A percentile compares a stretch with the other conserved stretches of the same genome.
Conservation (phyloP, 2,797 vertebrate genomes). For the Enoplosus armatus region DNA sequence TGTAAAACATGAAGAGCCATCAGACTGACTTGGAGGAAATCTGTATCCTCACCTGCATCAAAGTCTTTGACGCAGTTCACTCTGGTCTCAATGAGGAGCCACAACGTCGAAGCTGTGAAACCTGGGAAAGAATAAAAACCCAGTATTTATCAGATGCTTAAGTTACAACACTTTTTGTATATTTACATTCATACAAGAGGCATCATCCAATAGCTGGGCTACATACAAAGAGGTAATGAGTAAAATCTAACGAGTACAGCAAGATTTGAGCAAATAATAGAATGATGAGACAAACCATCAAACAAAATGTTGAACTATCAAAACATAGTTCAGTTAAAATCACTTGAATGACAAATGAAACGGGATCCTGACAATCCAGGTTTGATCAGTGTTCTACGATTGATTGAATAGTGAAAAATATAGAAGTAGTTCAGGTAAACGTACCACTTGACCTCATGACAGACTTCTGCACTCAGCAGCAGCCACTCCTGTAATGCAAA, state of each 20-base stretch:
- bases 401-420: neutral
- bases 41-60: neutral
- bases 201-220: neutral
- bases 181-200: neutral
- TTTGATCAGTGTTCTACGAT: neutral
- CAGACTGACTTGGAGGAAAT: neutral
- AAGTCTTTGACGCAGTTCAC: neutral
- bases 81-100: neutral
- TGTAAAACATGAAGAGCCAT: neutral
- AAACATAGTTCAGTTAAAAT: neutral
- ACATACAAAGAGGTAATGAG: neutral
- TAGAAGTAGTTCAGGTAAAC: neutral
- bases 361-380: neutral
- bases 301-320: too few species aligned
- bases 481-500: neutral
- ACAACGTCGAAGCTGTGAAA: neutral
- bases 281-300: too few species aligned
- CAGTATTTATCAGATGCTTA: neutral
- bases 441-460: neutral
- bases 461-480: neutral
- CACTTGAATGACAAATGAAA: neutral
- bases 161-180: neutral
- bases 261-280: too few species aligned
- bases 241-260: too few species aligned
- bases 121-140: neutral